phyloP scores from a whole-genome alignment of 2,888 invertebrate genomes.

The Pseudolycoriella hygida region DNA sequence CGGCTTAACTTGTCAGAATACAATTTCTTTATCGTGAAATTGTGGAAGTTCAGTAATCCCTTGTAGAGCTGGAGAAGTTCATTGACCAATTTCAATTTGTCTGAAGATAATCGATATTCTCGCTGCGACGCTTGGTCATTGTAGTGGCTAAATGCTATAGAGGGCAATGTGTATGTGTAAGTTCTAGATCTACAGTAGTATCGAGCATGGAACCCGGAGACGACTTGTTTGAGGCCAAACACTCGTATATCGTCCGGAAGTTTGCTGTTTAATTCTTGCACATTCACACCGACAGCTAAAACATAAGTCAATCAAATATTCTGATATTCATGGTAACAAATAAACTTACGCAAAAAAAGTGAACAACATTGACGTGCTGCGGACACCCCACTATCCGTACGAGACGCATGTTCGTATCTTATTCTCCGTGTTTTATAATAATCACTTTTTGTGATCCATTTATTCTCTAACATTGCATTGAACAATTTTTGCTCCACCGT shows the following conservation, averaged over 20 bases:
- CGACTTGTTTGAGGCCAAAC: conserved; percentile 67
- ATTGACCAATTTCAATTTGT: conserved; percentile 45
- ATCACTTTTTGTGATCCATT: conserved; percentile 68
- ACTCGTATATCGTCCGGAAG: conserved; percentile 74
- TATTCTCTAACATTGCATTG: conserved; percentile 57
- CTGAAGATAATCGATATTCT: conserved; percentile 43
- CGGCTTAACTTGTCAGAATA: conserved; percentile 70
- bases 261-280: conserved; percentile 55
- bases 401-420: conserved; percentile 84
- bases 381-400: conserved; percentile 96
- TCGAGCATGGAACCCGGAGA: conserved; percentile 90
- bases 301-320: conserved; percentile 3
- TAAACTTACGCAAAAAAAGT: conserved; percentile 61
- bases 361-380: conserved; percentile 85
- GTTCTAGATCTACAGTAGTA: conserved; percentile 79
- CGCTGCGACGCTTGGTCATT: conserved; percentile 28
- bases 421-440: conserved; percentile 62
- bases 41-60: conserved; percentile 86
- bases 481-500: conserved; percentile 90
- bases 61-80: conserved; percentile 51
- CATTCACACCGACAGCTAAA: conserved; percentile 43
- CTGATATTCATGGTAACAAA: background rate
- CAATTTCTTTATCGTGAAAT: conserved; percentile 83
- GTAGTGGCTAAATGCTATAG: conserved; percentile 59
- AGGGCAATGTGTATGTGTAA: conserved; percentile 86